Evolutionary conservation across 23 tunicate species (phyloP), one percentile per base, ranked within the genome.

Genomic region (Oikopleura dioica): DNA sequence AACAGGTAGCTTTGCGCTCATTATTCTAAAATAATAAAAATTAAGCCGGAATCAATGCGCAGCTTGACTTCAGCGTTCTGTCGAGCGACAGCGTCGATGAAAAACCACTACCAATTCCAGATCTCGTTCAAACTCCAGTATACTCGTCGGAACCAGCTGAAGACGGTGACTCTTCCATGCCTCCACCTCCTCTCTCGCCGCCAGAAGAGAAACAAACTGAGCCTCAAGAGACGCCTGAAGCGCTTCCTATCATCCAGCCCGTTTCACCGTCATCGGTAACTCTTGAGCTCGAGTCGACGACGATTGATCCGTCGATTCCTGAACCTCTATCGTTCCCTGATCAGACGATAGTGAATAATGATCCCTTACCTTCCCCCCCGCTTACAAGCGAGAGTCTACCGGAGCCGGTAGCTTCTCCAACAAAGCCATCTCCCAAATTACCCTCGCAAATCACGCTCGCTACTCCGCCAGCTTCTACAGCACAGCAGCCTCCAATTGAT

Each of bases 381-480:
- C n/a, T n/a, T n/a, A n/a, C n/a, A n/a, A n/a, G n/a, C n/a, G n/a
- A n/a, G n/a, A n/a, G n/a, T n/a, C n/a, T n/a, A n/a, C n/a, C n/a
- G n/a, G n/a, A n/a, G n/a, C n/a, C n/a, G n/a, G n/a, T n/a, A n/a
- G n/a, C n/a, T n/a, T n/a, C n/a, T n/a, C n/a, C n/a, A n/a, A n/a
- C n/a, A n/a, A n/a, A n/a, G n/a, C n/a, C n/a, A n/a, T n/a, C n/a
- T n/a, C n/a, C n/a, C n/a, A n/a, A n/a, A n/a, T n/a, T n/a, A n/a
- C n/a, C n/a, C n/a, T n/a, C n/a, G n/a, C n/a, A n/a, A n/a, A n/a
- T n/a, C n/a, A n/a, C n/a, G n/a, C n/a, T n/a, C n/a, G n/a, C n/a
- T n/a, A n/a, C n/a, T n/a, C 72, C 72, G 72, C 55, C 55, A 21
- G 55, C 21, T 44, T n/a, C n/a, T n/a, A n/a, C n/a, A n/a, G 55